Evolutionary conservation across 2,888 invertebrate species (phyloP).

Genomic region (Thelaira solivaga): DNA sequence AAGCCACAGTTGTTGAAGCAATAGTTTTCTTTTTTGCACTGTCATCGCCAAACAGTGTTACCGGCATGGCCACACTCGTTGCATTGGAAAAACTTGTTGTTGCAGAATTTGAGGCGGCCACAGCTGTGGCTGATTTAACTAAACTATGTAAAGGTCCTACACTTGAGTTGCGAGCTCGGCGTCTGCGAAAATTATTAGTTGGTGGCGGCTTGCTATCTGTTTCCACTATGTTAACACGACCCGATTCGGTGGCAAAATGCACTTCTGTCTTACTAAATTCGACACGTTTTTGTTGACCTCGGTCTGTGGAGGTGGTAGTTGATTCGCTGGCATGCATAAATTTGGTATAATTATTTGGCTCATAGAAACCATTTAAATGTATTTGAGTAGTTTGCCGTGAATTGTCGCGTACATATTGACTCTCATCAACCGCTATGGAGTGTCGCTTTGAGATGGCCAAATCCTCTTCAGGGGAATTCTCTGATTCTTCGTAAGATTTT

Average conservation of each 20-base stretch:
- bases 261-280: conserved; percentile 93
- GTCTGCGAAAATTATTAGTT: conserved; percentile 86
- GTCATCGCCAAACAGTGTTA: conserved; percentile 83
- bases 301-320: conserved; percentile 28
- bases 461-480: conserved; percentile 50
- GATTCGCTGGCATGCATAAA: conserved; percentile 26
- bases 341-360: conserved; percentile 22
- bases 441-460: conserved; percentile 77
- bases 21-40: conserved; percentile 65
- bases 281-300: conserved; percentile 81
- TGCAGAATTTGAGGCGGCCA: conserved; percentile 46
- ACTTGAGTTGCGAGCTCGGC: conserved; percentile 81
- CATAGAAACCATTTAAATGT: conserved; percentile 71
- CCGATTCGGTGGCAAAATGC: conserved; percentile 91
- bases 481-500: conserved; percentile 49
- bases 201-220: conserved; percentile 93
- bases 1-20: conserved; percentile 69
- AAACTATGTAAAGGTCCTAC: conserved; percentile 73
- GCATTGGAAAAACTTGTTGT: conserved; percentile 18
- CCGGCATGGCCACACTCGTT: conserved; percentile 75
- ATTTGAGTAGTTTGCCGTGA: conserved; percentile 74
- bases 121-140: conserved; percentile 72
- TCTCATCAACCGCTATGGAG: conserved; percentile 80
- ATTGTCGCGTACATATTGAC: conserved; percentile 77
- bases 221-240: conserved; percentile 90